A percentile compares a stretch with the other conserved stretches of the same genome.
Conservation (phyloP, 2,113 vertebrate genomes). For the Protobothrops mucrosquamatus region DNA sequence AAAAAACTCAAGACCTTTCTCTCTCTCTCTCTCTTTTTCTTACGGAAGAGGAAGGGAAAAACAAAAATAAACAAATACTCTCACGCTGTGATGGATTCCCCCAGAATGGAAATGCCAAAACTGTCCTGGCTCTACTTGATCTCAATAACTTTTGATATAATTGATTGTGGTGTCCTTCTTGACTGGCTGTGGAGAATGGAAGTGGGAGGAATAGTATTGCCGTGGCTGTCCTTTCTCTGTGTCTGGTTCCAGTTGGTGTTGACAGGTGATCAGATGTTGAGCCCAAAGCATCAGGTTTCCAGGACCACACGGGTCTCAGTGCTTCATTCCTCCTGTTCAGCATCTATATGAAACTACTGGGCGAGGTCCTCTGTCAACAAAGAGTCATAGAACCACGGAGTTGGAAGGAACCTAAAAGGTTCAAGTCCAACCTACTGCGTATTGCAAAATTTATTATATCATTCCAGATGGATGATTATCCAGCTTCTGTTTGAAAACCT, state of each 20-base stretch:
- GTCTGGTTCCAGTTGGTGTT: neutral
- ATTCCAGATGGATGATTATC: no score
- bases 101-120: neutral
- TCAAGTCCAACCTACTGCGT: neutral
- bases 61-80: neutral
- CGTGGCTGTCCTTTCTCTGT: neutral
- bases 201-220: neutral
- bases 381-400: neutral
- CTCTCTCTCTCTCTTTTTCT: neutral
- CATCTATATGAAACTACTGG: no score
- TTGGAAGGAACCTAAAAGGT: neutral
- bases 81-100: neutral
- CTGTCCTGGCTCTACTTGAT: neutral
- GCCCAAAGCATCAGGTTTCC: no score
- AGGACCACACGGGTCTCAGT: no score
- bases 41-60: neutral
- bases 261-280: no score
- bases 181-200: neutral
- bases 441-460: neutral
- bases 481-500: no score
- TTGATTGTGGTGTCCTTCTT: neutral
- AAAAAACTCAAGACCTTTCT: neutral
- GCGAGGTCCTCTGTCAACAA: neutral
- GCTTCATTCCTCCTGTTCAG: no score
- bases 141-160: neutral